Base-by-base conservation (phyloP, 1,140 invertebrate species). In the Sminthurinus signatus region DNA sequence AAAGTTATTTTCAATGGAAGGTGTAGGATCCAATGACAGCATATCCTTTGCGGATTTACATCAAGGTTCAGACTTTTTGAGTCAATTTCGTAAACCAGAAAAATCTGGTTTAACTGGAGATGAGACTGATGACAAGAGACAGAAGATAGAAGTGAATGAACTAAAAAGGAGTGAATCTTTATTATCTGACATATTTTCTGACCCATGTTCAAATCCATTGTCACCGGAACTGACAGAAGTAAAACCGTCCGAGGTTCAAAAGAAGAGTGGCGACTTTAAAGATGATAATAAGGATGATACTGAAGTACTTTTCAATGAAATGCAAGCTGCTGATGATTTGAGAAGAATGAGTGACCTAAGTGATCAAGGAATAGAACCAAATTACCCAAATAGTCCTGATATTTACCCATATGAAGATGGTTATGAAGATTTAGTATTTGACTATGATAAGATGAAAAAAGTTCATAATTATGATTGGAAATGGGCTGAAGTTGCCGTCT, bases 361-460 rank as follows among this genome's bases (percentile, higher is more conserved):
- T 57, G 29, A 42, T 14, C 10, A n/a, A 10, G 25, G 8, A 32
- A 36, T 32, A 12, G 19, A 54, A 4, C 5, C 5, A n/a, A 39
- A 25, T 42, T 36, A 39, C 44, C 44, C 63, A 1, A 50, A 27
- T 5, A 65, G 55, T 55, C 68, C 68, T 17, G 68, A 69, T 51
- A 54, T 63, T 55, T 63, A 69, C 29, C 46, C 63, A 25, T 69
- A 59, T 52, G 64, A 65, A 19, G 57, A 63, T 42, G 63, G 46
- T 14, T 48, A 39, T 14, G 64, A 65, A 23, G 44, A 63, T n/a
- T 43, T 62, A 36, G 60, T 69, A 25, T 62, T 62, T 48, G 68
- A 69, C n/a, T 69, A 59, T 31, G 54, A 66, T 25, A 62, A 66
- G 46, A 69, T 69, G 68, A 69, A 69, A 36, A 62, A 65, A 57